phyloP scores from a whole-genome alignment of 2,797 vertebrate species.

The Enteromius paludinosus region DNA sequence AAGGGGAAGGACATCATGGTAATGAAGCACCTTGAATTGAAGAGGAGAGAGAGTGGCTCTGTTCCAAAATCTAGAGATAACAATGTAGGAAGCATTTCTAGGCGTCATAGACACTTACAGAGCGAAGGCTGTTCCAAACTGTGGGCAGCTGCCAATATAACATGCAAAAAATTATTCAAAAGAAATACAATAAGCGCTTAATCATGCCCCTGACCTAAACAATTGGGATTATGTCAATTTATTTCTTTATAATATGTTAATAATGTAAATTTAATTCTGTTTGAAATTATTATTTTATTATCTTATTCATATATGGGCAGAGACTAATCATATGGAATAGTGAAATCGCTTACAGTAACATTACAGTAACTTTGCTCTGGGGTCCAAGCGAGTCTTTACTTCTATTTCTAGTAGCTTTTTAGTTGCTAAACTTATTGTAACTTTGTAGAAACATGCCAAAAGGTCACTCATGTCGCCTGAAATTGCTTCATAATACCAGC shows the following conservation, averaged over 20 bases:
- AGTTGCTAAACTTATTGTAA: not conserved
- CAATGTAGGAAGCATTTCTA: not conserved
- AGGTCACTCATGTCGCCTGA: not conserved
- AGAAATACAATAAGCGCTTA: not conserved
- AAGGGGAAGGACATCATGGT: constrained; percentile 23
- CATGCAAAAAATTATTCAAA: not conserved
- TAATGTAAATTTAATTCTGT: no score
- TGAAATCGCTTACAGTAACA: not conserved
- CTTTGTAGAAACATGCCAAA: not conserved
- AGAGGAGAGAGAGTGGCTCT: not conserved
- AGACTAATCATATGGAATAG: not conserved
- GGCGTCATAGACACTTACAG: not conserved
- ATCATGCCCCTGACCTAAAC: not conserved
- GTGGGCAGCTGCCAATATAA: not conserved
- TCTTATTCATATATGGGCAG: not conserved
- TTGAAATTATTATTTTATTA: no score
- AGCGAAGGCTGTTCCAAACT: not conserved
- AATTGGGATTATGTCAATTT: not conserved
- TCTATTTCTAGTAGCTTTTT: not conserved
- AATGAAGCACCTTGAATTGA: constrained; percentile 26
- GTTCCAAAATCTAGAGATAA: not conserved
- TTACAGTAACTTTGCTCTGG: not conserved
- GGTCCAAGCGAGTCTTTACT: not conserved
- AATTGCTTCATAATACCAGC: not conserved
- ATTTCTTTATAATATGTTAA: no score